Evolutionary conservation across 2,888 invertebrate species (phyloP).

Genomic region (Eledona agricola): DNA sequence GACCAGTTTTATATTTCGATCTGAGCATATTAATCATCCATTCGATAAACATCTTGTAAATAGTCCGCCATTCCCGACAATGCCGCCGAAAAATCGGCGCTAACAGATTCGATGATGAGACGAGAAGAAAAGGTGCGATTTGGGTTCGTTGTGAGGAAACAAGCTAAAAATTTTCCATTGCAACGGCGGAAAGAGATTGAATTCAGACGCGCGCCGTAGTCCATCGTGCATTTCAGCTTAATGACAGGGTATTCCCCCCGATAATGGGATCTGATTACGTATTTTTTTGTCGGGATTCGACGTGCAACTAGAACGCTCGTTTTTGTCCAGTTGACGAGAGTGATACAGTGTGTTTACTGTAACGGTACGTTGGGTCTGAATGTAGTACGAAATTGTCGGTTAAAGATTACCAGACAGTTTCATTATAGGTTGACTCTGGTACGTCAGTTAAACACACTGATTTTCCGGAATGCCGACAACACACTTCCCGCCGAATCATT

Average conservation of each 20-base stretch:
- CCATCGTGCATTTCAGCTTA: slow-evolving; percentile 21
- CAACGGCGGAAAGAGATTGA: too few relatives aligned
- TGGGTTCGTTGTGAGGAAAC: too few relatives aligned
- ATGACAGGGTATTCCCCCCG: slow-evolving; percentile 30
- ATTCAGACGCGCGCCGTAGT: slow-evolving; percentile 15
- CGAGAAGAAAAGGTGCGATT: too few relatives aligned
- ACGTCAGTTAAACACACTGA: slow-evolving; percentile 39
- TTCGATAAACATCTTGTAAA: too few relatives aligned
- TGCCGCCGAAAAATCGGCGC: too few relatives aligned
- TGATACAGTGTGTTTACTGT: slow-evolving; percentile 39
- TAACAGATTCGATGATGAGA: too few relatives aligned
- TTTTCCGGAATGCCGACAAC: slow-evolving; percentile 34
- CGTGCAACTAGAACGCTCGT: slow-evolving; percentile 25
- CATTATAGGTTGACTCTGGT: slow-evolving; percentile 41
- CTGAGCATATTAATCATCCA: too few relatives aligned
- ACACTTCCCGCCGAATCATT: slow-evolving; percentile 23
- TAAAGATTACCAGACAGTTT: slow-evolving; percentile 43
- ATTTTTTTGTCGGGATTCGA: slow-evolving; percentile 28
- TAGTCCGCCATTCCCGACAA: too few relatives aligned
- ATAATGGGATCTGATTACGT: slow-evolving; percentile 28
- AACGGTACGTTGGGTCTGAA: slow-evolving; percentile 41
- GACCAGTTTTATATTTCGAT: too few relatives aligned
- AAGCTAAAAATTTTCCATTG: too few relatives aligned
- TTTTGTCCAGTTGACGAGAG: slow-evolving; percentile 30
- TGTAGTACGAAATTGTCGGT: slow-evolving; percentile 41